A percentile compares a stretch with the other conserved stretches of the same genome.
Conservation (phyloP, 2,113 vertebrate species). For the Tragelaphus scriptus region DNA sequence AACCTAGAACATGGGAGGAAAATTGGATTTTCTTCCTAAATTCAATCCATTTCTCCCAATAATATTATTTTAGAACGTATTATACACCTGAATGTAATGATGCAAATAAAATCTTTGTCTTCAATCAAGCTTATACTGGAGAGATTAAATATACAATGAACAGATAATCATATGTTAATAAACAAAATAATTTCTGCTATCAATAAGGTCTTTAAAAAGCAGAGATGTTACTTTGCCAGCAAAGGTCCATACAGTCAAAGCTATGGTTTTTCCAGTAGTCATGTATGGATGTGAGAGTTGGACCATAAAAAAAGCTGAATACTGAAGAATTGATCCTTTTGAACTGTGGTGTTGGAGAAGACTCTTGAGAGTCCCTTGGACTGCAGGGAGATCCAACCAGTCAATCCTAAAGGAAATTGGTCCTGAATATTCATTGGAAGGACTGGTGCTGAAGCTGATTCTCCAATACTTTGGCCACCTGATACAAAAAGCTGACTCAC, state of each 20-base stretch:
- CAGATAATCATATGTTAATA: neutral
- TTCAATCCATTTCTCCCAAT: neutral
- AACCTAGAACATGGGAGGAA: neutral
- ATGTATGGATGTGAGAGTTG: neutral
- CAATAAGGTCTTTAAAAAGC: neutral
- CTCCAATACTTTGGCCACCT: neutral
- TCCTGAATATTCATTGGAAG: neutral
- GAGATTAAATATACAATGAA: neutral
- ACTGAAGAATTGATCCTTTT: neutral
- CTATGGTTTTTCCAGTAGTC: neutral
- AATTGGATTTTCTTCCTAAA: neutral
- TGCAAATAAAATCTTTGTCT: neutral
- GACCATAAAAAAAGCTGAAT: neutral
- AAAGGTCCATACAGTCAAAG: neutral
- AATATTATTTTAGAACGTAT: neutral
- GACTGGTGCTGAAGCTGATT: neutral
- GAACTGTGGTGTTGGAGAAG: neutral
- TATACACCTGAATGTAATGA: neutral
- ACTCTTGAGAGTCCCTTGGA: neutral
- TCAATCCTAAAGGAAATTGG: neutral
- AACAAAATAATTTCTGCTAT: neutral
- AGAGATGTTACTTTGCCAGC: neutral
- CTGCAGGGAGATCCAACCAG: neutral
- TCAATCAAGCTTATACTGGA: neutral
- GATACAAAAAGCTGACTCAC: neutral